Evolutionary conservation across 2,113 vertebrate species (phyloP), one percentile per base, ranked within the genome.

Genomic region (Thunnus maccoyii): DNA sequence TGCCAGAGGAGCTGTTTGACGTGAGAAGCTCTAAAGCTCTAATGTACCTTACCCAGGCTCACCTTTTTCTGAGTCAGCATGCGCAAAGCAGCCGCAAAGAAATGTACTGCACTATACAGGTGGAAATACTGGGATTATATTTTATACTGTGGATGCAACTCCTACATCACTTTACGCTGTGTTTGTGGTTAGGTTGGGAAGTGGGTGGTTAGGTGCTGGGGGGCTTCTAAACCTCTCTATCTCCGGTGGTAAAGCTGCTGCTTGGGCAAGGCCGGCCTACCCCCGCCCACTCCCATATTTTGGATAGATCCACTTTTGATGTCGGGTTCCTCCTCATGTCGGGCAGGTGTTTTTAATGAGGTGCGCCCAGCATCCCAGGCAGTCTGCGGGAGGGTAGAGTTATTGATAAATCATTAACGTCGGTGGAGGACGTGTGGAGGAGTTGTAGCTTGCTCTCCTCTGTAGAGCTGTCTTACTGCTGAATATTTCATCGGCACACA

Each of bases 321-420:
- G 93, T 85, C 20, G 20, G 89, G 86, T 90, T 93, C 89, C 89
- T 91, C 92, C 92, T 85, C 69, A 46, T 87, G 89, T 93, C 57
- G 72, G 88, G 70, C 88, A 91, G 93, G 89, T 93, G 90, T 92
- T 94, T 87, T 94, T 94, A 94, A 94, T 91, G 88, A 94, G 91
- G 88, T 82, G 80, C 63, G 52, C 81, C 86, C 79, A 66, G 82
- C 89, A 89, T 92, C 88, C 80, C 83, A 85, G 88, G 88, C 88
- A 88, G 90, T 90, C 89, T 80, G 91, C 85, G 51, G 84, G 88
- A 94, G 87, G 76, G 82, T 88, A 91, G 90, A 84, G 91, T 93
- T 95, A 95, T 95, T 94, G 95, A 96, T 95, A 94, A 95, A 95
- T 95, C 94, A 95, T 95, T 94, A 95, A 95, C 92, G 76, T 81